Evolutionary conservation across 2,113 vertebrate genomes (phyloP).

Genomic region (Meles meles): DNA sequence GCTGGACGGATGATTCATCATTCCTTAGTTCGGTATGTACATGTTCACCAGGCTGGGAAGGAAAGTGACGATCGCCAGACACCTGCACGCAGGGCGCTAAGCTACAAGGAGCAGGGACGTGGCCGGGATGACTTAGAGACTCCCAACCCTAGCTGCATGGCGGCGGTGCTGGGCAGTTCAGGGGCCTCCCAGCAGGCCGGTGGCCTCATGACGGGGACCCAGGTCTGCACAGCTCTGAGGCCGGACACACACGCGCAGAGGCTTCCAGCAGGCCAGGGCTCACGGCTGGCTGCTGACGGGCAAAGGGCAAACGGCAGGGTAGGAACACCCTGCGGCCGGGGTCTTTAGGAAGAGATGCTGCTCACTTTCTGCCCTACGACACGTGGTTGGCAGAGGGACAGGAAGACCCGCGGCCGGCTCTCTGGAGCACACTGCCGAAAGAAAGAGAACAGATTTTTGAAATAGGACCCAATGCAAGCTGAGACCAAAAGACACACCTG

Average conservation of each 20-base stretch:
- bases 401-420: background rate
- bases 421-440: background rate
- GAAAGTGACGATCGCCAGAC: background rate
- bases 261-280: background rate
- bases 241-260: background rate
- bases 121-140: background rate
- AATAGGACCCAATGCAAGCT: background rate
- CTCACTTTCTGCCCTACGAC: background rate
- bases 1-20: background rate
- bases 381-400: background rate
- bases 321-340: background rate
- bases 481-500: constrained; percentile 42
- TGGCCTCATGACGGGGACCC: background rate
- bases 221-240: background rate
- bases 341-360: background rate
- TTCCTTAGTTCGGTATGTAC: background rate
- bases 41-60: background rate
- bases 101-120: accelerated
- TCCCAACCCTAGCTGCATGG: background rate
- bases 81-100: background rate
- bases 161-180: background rate
- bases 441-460: background rate
- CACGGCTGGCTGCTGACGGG: background rate
- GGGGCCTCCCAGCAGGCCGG: background rate
- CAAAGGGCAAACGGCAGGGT: background rate